Evolutionary conservation across 2,113 vertebrate species (phyloP).

Genomic region (Progne subis): DNA sequence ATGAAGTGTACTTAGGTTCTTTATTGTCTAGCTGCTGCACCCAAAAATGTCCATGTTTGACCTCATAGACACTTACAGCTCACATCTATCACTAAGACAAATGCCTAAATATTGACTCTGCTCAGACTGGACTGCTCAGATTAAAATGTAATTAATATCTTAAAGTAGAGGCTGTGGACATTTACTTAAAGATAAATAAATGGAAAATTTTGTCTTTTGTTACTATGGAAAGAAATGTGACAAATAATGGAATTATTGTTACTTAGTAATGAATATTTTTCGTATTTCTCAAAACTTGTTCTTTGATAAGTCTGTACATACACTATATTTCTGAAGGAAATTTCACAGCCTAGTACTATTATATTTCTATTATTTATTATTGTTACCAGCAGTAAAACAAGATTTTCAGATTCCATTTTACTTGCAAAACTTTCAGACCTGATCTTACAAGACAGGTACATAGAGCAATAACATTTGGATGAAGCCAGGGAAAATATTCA

Average conservation of each 20-base stretch:
- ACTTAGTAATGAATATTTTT: background rate
- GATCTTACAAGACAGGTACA: constrained; percentile 31
- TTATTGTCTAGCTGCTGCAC: background rate
- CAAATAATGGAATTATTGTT: background rate
- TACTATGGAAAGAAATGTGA: background rate
- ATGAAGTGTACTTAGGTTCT: background rate
- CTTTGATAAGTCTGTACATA: background rate
- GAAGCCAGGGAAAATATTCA: background rate
- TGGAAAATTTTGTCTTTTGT: background rate
- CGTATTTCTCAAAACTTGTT: background rate
- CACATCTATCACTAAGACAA: background rate
- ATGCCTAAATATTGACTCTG: background rate
- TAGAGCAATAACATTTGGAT: background rate
- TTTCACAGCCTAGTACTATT: background rate
- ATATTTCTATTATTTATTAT: background rate
- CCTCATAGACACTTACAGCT: background rate
- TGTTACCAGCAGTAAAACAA: background rate
- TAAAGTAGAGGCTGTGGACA: background rate
- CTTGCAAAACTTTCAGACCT: background rate
- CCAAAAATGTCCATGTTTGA: background rate
- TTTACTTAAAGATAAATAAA: background rate
- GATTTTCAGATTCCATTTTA: background rate
- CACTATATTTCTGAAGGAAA: background rate
- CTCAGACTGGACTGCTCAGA: background rate
- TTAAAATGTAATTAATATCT: background rate